Evolutionary conservation across 2,797 vertebrate species (phyloP).

Genomic region (Natrix natrix): DNA sequence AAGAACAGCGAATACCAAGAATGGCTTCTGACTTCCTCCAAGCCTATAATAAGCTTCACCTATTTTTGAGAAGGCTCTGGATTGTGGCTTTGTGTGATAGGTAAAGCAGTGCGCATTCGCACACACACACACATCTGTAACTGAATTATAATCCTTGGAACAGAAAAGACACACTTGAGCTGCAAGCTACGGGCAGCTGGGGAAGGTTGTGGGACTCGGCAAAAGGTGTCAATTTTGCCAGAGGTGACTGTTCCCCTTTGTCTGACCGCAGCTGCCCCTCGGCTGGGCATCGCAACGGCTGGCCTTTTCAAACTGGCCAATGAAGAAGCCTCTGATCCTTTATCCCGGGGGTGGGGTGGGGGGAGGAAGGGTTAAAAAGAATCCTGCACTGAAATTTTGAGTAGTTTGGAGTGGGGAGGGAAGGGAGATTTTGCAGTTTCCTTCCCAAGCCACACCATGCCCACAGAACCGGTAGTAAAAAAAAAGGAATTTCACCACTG

Average conservation of each 20-base stretch:
- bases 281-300: not conserved
- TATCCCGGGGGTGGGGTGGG: not conserved
- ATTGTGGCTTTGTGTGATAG: not conserved
- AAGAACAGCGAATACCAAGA: not conserved
- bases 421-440: no score
- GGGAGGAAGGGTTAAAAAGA: constrained; percentile 53
- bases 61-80: not conserved
- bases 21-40: not conserved
- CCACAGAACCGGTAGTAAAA: no score
- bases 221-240: not conserved
- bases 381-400: constrained; percentile 25
- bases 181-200: not conserved
- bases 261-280: not conserved
- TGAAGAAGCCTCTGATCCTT: constrained; percentile 15
- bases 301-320: not conserved
- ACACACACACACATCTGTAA: not conserved
- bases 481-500: no score
- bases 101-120: not conserved
- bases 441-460: no score
- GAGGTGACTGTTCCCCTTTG: not conserved
- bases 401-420: no score
- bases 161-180: not conserved
- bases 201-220: not conserved
- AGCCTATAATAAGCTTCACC: not conserved
- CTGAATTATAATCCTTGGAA: not conserved